A percentile compares a stretch with the other conserved stretches of the same genome.
phyloP scores from a whole-genome alignment of 2,797 vertebrate species.

The Notoglanidium macrostoma region DNA sequence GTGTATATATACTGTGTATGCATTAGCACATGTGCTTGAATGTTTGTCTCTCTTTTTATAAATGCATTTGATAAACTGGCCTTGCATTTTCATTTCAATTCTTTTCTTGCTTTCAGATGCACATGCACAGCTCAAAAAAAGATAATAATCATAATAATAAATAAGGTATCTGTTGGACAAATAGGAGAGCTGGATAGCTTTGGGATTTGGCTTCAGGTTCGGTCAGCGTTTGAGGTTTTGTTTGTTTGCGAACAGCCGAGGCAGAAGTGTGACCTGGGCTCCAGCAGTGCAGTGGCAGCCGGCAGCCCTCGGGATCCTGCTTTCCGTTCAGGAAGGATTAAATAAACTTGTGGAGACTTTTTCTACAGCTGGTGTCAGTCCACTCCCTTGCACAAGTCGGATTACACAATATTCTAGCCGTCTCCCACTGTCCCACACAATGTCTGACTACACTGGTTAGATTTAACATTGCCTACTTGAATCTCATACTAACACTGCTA shows the following conservation, averaged over 20 bases:
- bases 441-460: background rate
- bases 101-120: background rate
- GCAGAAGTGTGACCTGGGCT: conserved; percentile 8
- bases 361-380: conserved; percentile 1
- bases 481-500: background rate
- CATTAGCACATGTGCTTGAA: background rate
- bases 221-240: background rate
- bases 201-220: background rate
- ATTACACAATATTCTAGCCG: background rate
- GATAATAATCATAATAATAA: background rate
- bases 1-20: background rate
- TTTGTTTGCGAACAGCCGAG: background rate
- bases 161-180: background rate
- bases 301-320: background rate
- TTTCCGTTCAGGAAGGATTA: conserved; percentile 1
- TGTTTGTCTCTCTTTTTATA: conserved; percentile 16
- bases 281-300: conserved; percentile 32
- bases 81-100: background rate
- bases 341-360: background rate
- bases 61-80: conserved; percentile 9
- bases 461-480: too few relatives aligned
- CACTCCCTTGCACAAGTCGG: background rate
- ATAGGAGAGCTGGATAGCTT: background rate
- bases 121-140: background rate
- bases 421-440: background rate